phyloP scores from a whole-genome alignment of 2,797 vertebrate species.

The Margarornis squamiger region DNA sequence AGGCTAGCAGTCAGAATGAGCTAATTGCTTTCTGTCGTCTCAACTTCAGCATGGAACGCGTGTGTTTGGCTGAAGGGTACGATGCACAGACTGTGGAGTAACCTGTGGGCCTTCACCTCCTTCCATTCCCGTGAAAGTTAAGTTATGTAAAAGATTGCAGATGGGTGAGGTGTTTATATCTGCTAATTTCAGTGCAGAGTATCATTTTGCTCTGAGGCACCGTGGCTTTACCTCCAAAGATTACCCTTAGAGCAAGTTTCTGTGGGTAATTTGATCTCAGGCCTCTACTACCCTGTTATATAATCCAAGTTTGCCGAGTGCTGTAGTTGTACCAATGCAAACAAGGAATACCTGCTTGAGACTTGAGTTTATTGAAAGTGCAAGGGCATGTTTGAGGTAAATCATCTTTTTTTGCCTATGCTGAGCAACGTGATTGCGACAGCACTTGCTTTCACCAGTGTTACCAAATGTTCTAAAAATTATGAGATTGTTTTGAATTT shows the following conservation, averaged over 20 bases:
- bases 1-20: not conserved
- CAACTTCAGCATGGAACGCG: not conserved
- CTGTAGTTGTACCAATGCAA: not conserved
- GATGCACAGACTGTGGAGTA: not conserved
- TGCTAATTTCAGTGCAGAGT: not conserved
- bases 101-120: not conserved
- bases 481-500: not conserved
- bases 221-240: not conserved
- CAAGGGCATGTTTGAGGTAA: not conserved
- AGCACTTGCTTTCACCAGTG: not conserved
- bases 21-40: not conserved
- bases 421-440: not conserved
- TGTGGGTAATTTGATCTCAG: not conserved
- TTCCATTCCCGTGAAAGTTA: not conserved
- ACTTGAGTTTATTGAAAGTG: not conserved
- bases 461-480: not conserved
- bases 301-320: not conserved
- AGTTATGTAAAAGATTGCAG: not conserved
- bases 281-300: accelerated
- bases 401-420: not conserved
- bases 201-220: not conserved
- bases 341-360: not conserved
- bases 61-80: not conserved
- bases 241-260: not conserved
- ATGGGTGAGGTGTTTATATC: not conserved